A percentile compares a stretch with the other conserved stretches of the same genome.
Conservation (phyloP, 1,140 invertebrate species). For the Drosophila kanapiae region DNA sequence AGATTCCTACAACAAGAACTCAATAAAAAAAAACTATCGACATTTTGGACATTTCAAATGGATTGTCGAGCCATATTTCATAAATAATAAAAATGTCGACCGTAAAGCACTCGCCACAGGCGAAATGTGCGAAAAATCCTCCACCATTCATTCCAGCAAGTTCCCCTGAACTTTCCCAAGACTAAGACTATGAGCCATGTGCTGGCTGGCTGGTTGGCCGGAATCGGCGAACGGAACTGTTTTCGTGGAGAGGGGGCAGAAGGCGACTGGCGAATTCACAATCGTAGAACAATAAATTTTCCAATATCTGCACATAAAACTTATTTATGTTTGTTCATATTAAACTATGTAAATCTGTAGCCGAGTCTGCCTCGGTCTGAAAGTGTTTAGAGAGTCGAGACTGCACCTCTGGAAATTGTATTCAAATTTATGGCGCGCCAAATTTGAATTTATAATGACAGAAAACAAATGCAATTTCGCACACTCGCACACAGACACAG, state of each 20-base stretch:
- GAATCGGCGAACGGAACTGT: conserved; percentile 27
- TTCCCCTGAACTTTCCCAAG: conserved; percentile 22
- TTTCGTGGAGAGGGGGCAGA: conserved; percentile 10
- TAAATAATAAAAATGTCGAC: conserved; percentile 79
- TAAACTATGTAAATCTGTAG: conserved; percentile 63
- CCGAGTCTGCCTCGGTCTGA: conserved; percentile 20
- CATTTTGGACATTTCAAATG: conserved; percentile 29
- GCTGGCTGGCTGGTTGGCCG: conserved; percentile 6
- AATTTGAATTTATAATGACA: conserved; percentile 83
- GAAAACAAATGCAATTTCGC: conserved; percentile 76
- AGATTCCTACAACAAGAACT: not conserved
- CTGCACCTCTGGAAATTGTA: conserved; percentile 59
- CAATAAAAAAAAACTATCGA: conserved; percentile 30
- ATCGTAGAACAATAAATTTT: conserved; percentile 64
- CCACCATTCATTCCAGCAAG: not conserved
- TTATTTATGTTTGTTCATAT: conserved; percentile 73
- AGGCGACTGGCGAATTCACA: conserved; percentile 48
- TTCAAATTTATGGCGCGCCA: conserved; percentile 71
- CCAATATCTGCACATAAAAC: conserved; percentile 73
- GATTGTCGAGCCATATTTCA: conserved; percentile 55
- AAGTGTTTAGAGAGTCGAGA: conserved; percentile 38
- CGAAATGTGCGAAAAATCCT: conserved; percentile 37
- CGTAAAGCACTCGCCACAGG: conserved; percentile 62
- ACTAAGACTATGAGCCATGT: conserved; percentile 37
- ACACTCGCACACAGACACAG: conserved; percentile 21